These are phyloP conservation scores for Nemotelus nigrinus DNA, from an alignment of 2,888 invertebrate species.

Conservation along the genomic window DNA sequence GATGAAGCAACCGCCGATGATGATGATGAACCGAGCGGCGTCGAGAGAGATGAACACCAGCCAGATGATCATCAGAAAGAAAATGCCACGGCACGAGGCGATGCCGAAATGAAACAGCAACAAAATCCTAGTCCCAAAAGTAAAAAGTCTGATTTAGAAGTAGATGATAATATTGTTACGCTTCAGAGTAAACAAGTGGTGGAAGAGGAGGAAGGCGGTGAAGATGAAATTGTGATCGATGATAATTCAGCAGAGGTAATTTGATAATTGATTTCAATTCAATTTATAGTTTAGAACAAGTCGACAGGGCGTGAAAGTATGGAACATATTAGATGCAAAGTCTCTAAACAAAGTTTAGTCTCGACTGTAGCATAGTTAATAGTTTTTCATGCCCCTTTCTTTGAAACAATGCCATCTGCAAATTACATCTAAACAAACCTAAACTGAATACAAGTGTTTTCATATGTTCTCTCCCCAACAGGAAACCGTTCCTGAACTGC, in stretches of 20 bases:
- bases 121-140: constrained; percentile 59
- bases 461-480: background rate
- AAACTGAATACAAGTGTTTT: background rate
- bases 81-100: constrained; percentile 50
- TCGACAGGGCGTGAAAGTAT: background rate
- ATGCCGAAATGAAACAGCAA: constrained; percentile 43
- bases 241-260: constrained; percentile 31
- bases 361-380: too few species aligned
- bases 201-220: constrained; percentile 52
- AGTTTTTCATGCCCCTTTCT: too few species aligned
- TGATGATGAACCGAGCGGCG: background rate
- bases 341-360: background rate
- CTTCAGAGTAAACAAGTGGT: constrained; percentile 24
- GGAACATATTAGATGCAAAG: background rate
- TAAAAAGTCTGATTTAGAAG: constrained; percentile 65
- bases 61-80: constrained; percentile 13
- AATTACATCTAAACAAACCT: too few species aligned
- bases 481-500: constrained; percentile 34
- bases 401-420: too few species aligned
- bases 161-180: constrained; percentile 53
- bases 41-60: background rate
- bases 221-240: constrained; percentile 39
- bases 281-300: background rate
- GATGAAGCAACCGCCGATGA: constrained; percentile 70
- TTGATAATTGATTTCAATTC: constrained; percentile 3